Conservation (phyloP, 1,140 invertebrate genomes). For the Drosophila ercepeae region DNA sequence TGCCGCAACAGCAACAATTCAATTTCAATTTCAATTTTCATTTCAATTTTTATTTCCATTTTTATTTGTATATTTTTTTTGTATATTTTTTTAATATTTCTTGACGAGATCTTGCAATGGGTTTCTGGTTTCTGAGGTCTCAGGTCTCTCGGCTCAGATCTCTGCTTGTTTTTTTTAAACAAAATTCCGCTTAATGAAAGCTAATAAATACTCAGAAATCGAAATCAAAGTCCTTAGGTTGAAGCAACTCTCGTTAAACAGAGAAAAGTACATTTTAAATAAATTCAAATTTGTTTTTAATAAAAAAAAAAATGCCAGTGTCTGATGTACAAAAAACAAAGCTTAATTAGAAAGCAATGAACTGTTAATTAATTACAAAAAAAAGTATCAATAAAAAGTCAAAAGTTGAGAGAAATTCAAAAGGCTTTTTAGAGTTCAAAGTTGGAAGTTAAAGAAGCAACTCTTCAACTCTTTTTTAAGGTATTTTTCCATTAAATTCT, state of each 20-base stretch:
- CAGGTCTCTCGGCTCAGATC: too few species aligned
- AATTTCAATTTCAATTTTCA: constrained; percentile 65
- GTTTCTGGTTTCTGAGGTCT: not conserved
- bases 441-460: too few species aligned
- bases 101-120: constrained; percentile 1
- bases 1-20: constrained; percentile 59
- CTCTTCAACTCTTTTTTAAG: too few species aligned
- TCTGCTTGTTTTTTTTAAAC: not conserved
- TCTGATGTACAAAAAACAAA: not conserved
- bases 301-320: not conserved
- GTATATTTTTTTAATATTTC: constrained; percentile 3
- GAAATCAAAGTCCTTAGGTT: constrained; percentile 36
- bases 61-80: not conserved
- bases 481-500: not conserved
- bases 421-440: not conserved
- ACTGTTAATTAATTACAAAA: not conserved
- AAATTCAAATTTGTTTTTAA: constrained; percentile 7
- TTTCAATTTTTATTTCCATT: constrained; percentile 41
- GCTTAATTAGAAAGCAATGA: not conserved
- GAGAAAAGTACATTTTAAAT: constrained; percentile 42
- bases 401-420: not conserved
- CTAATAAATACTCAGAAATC: constrained; percentile 33
- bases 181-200: constrained; percentile 35
- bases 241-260: constrained; percentile 42
- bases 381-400: too few species aligned